Evolutionary conservation across 2,797 vertebrate species (phyloP), one percentile per base, ranked within the genome.

Genomic region (Pogonophryne albipinna): DNA sequence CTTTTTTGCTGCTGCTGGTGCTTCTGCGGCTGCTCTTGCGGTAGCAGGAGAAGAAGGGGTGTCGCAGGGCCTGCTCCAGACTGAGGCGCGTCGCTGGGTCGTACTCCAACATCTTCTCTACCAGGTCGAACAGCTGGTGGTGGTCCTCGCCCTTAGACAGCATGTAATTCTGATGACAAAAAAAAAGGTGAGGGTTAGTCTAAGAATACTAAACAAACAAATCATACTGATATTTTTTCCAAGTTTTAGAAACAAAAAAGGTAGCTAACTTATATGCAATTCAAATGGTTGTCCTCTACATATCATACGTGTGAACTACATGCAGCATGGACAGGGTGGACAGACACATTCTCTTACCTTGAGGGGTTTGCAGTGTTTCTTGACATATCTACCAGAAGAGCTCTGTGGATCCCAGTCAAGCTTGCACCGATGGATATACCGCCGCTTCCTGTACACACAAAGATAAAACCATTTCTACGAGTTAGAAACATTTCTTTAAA

Each of bases 31-130:
- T 81, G 44, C 17, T 89, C 68, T 88, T 87, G 76, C 62, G 87
- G 66, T 92, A 83, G 4, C 78, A 86, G 62, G 88, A 78, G 85
- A 97, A 97, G 78, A 97, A 97, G 49, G 95, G 93, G 77, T 98
- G 97, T 11, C 79, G 83, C 31, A 97, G 87, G 5, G 96, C 94
- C 87, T 98, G 96, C 3, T 87, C 91, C 47, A 97, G 93, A 49
- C 93, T 95, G 75, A 99, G 96, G 62, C 95, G 92, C 86, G 95
- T 94, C 1, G 90, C 61, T 41, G 95, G 95, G 55, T 98, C 96
- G 6, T 96, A 98, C 19, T 95, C 95, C 92, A 99, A 61, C 97
- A 97, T 96, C 87, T 94, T 97, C 82, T 95, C 82, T 27, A 97
- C 90, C 64, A 98, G 95, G 88, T 97, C 95, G 87, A 96, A 98